Evolutionary conservation across 2,888 invertebrate species (phyloP).

Genomic region (Scaptomyza caliginosa): DNA sequence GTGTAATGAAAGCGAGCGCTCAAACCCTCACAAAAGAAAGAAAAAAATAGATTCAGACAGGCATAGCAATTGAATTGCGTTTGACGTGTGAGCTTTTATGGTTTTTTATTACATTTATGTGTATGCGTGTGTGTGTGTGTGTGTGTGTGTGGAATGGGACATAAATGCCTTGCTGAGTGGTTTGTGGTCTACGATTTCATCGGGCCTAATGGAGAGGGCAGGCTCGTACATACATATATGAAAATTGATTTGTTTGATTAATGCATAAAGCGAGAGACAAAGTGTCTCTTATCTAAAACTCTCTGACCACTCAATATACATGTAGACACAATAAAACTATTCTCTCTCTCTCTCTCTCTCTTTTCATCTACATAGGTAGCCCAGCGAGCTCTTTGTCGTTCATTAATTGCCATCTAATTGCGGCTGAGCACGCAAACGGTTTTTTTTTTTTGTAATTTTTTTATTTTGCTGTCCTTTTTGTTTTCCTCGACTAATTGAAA

Average conservation of each 20-base stretch:
- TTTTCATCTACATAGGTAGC: neutral
- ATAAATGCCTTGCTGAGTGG: constrained; percentile 24
- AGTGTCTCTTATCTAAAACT: constrained; percentile 23
- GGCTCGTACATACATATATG: constrained; percentile 56
- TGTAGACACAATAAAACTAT: too few species aligned
- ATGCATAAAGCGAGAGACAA: constrained; percentile 41
- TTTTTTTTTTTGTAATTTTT: constrained; percentile 7
- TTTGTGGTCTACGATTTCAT: constrained; percentile 43
- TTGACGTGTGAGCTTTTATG: constrained; percentile 74
- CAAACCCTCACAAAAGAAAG: neutral
- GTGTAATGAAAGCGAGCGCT: constrained; percentile 4
- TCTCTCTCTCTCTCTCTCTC: neutral
- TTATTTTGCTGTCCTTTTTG: neutral
- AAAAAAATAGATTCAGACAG: neutral
- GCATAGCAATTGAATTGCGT: constrained; percentile 63
- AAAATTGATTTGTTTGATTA: constrained; percentile 77
- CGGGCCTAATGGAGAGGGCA: neutral
- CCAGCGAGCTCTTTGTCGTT: constrained; percentile 14
- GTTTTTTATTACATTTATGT: constrained; percentile 76
- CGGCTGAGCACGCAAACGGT: constrained; percentile 55
- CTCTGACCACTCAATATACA: constrained; percentile 3
- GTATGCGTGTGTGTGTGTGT: neutral
- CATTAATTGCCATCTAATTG: constrained; percentile 75
- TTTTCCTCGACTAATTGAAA: constrained; percentile 46
- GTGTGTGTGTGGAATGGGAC: neutral